Conservation (phyloP, 2,888 invertebrate genomes). For the Andrena camellia region DNA sequence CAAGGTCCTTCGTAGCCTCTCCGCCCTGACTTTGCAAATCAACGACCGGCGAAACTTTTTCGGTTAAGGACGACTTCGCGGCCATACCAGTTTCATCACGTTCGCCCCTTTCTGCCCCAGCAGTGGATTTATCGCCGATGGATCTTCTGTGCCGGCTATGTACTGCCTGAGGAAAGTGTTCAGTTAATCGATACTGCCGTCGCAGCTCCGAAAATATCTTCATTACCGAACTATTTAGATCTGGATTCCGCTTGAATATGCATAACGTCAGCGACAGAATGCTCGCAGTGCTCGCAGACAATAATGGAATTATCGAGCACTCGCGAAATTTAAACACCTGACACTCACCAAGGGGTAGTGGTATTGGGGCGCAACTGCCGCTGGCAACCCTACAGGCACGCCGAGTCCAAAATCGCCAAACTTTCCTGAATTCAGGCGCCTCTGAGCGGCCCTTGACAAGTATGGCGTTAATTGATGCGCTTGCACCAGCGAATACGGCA, state of each 20-base stretch:
- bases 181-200: conserved; percentile 1
- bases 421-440: not conserved
- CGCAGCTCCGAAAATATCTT: not conserved
- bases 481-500: not conserved
- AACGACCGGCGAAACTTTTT: conserved; percentile 9
- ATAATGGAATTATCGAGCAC: not conserved
- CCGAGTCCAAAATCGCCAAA: not conserved
- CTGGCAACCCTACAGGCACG: not conserved
- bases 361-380: not conserved
- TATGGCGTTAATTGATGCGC: not conserved
- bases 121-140: conserved; percentile 18
- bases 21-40: conserved; percentile 48
- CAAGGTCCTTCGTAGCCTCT: conserved; percentile 9
- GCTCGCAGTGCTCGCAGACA: not conserved
- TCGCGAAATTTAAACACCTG: not conserved
- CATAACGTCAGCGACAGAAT: too few relatives aligned
- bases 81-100: conserved; percentile 62
- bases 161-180: conserved; percentile 58
- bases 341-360: conserved; percentile 17
- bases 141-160: conserved; percentile 55
- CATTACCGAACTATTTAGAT: not conserved
- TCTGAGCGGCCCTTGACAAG: not conserved
- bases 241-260: not conserved
- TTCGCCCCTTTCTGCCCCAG: conserved; percentile 29
- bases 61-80: conserved; percentile 71